Evolutionary conservation across 1,140 invertebrate species (phyloP), one percentile per base, ranked within the genome.

Genomic region (Ladona fulva): DNA sequence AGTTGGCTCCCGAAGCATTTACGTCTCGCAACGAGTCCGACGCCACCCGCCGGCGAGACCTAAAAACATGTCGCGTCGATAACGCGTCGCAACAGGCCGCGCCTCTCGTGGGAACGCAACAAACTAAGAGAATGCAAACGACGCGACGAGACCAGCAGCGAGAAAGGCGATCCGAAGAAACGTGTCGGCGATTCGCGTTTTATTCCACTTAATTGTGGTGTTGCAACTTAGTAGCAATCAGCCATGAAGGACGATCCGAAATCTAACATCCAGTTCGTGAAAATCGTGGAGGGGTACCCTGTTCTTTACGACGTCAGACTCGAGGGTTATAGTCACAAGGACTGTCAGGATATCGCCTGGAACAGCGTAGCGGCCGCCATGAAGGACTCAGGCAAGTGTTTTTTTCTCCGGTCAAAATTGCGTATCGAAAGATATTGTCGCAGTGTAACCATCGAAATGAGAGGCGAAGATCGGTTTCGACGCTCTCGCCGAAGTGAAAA

Each of bases 181-280:
- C 14, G 52, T 19, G 52, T 66, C 52, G 52, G 3, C 29, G 29
- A 19, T 66, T 66, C 12, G n/a, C 52, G 52, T 3, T 6, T 37
- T 22, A 3, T 66, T 6, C 52, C 16, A 6, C 52, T 12, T 19
- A 5, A 16, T 22, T 22, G 52, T 66, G 1, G 52, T 66, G 52
- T 66, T 66, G 16, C 52, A 66, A 66, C 5, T 16, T n/a, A n/a
- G n/a, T n/a, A n/a, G n/a, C n/a, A n/a, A 66, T 12, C 12, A 66
- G 52, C 5, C 16, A 66, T 66, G 52, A 12, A 80, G 79, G 79
- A 81, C 52, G 84, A 85, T 80, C 84, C 85, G 79, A 84, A 84
- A 80, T 85, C 83, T 74, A 85, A 85, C 79, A 84, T 85, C 24
- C 79, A 83, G 24, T 85, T 85, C 78, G 84, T 85, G 75, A 84